Base-by-base conservation (phyloP, 2,888 invertebrate species). In the Drosophila limbata region DNA sequence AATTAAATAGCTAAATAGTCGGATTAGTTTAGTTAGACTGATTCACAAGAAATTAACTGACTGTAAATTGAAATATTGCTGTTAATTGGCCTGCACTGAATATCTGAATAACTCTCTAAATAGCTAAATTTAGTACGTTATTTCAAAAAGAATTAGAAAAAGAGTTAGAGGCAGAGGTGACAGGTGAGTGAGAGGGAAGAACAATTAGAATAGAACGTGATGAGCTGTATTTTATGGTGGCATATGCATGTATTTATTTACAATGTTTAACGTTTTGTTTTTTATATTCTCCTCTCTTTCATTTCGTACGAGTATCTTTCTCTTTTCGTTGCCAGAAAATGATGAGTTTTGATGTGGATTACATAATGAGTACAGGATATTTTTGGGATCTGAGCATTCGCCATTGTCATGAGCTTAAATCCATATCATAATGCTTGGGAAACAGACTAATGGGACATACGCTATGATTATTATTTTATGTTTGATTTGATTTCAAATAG, bases 241-340 rank as follows among this genome's bases (percentile, higher is more conserved):
- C 53, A 25, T 63, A 63, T 63, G 63, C 48, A 63, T 63, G 63
- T 63, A 52, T 19, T 51, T 61, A 63, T 63, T 63, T 55, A 63
- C 62, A 63, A 63, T 63, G 63, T 63, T 45, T 15, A 42, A 61
- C 3, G 21, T 19, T 31, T 48, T 33, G 11, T 47, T 37, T 39
- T 50, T 15, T 5, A 33, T 0, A 15, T 3, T 25, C 5, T 25
- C 1, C 25, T 44, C 3, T 21, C 21, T 21, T 40, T 3, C 5
- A 13, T 53, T 11, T 40, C 9, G 19, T n/a, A 56, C 55, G 33
- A 44, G 55, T 56, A 56, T 56, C 55, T 56, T 56, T 56, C 55
- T 56, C 55, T 56, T 9, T 56, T 21, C 55, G 40, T 42, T 55
- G 42, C 6, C 33, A 35, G 25, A 28, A 44, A 53, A 35, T 45